These are phyloP conservation scores for Geotrypetes seraphini DNA, from an alignment of 2,797 vertebrate species.

Conservation along the genomic window DNA sequence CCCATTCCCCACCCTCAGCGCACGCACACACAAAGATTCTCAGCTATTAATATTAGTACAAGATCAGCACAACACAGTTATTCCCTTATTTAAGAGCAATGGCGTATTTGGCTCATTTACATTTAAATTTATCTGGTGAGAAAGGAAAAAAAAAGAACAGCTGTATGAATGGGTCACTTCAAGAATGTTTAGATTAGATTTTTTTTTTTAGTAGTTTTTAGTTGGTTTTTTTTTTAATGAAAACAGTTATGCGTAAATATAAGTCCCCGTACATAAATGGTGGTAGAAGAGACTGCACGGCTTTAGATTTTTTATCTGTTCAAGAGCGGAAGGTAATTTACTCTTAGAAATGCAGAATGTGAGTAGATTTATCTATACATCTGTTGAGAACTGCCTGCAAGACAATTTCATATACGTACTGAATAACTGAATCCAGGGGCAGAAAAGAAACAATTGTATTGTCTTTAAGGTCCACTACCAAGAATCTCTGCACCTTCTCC, in stretches of 20 bases:
- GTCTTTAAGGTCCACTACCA: too few relatives aligned
- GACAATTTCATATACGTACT: constrained; percentile 1
- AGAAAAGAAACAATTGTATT: too few relatives aligned
- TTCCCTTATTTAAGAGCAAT: constrained; percentile 45
- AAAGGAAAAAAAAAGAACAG: constrained; percentile 5
- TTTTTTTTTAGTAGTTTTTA: constrained; percentile 9
- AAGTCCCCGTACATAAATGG: background rate
- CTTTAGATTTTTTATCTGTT: background rate
- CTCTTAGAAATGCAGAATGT: constrained; percentile 15
- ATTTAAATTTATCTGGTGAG: constrained; percentile 46
- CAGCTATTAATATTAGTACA: constrained; percentile 55
- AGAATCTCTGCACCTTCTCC: too few relatives aligned
- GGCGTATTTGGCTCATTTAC: constrained; percentile 51
- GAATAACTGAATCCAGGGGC: background rate
- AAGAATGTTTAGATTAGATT: constrained; percentile 15
- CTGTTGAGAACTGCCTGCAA: constrained; percentile 1
- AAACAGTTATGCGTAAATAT: constrained; percentile 1
- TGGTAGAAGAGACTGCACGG: background rate
- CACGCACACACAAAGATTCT: too few relatives aligned
- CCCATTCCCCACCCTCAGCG: too few relatives aligned
- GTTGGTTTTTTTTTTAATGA: constrained; percentile 5
- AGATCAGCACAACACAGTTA: constrained; percentile 46
- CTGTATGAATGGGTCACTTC: constrained; percentile 18
- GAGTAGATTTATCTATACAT: background rate
- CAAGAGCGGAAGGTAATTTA: constrained; percentile 7